Evolutionary conservation across 2,113 vertebrate species (phyloP).

Genomic region (Actenoides hombroni): DNA sequence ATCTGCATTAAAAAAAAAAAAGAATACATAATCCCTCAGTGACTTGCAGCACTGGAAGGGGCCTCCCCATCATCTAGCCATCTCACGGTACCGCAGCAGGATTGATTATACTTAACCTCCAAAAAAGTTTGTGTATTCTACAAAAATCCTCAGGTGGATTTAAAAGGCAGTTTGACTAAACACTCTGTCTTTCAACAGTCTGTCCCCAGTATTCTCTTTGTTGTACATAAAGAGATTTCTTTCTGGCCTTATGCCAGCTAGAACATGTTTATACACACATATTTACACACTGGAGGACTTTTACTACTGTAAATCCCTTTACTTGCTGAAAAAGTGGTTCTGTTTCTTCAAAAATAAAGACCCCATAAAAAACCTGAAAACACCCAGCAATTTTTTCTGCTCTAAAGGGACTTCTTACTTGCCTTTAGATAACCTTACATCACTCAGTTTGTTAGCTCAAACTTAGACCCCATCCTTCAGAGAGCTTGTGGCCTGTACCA

Average conservation of each 20-base stretch:
- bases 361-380: not conserved
- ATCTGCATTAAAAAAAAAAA: not conserved
- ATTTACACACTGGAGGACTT: not conserved
- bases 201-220: not conserved
- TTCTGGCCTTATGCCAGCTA: not conserved
- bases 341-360: not conserved
- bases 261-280: not conserved
- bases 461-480: not conserved
- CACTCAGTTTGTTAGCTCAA: not conserved
- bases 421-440: not conserved
- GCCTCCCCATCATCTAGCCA: not conserved
- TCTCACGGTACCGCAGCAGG: not conserved
- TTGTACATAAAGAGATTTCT: not conserved
- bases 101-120: not conserved
- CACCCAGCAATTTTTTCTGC: not conserved
- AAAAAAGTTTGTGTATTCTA: not conserved
- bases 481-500: not conserved
- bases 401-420: not conserved
- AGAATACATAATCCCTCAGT: not conserved
- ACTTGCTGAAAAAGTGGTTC: not conserved
- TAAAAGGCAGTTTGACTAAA: not conserved
- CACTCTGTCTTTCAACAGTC: not conserved
- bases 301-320: not conserved
- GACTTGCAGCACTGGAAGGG: not conserved
- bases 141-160: not conserved